phyloP scores from a whole-genome alignment of 2,113 vertebrate genomes.

The human region GRCh38 chr22:45254501-45255000 shows the following conservation, averaged over 20 bases:
- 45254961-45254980: fast-evolving
- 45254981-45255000: not conserved
- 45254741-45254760: not conserved
- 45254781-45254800: not conserved
- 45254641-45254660: not conserved
- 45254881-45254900: not conserved
- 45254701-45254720: not conserved
- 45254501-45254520: not conserved
- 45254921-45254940: not conserved
- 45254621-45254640: too few relatives aligned
- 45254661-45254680: not conserved
- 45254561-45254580: not conserved
- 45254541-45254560: not conserved
- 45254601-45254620: not conserved
- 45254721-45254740: not conserved
- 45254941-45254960: fast-evolving
- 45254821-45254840: not conserved
- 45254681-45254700: not conserved
- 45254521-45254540: not conserved
- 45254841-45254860: not conserved
- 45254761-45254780: not conserved
- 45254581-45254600: not conserved
- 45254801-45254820: fast-evolving
- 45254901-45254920: too few relatives aligned
- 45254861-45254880: not conserved